Evolutionary conservation across 2,888 invertebrate species (phyloP).

Genomic region (Marronus borbonicus): DNA sequence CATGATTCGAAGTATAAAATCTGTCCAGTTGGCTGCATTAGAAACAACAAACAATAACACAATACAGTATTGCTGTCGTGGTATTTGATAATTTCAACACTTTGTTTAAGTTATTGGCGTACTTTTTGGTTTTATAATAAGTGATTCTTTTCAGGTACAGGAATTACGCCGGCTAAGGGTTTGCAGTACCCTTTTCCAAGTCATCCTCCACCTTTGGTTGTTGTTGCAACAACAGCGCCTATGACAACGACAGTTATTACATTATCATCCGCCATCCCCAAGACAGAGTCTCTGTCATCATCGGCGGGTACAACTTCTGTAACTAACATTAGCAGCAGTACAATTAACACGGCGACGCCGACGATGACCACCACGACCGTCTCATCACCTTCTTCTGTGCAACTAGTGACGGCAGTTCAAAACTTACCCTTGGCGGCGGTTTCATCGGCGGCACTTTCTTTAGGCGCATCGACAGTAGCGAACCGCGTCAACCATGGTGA

Average conservation of each 20-base stretch:
- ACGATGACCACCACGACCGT: conserved; percentile 12
- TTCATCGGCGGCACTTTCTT: conserved; percentile 59
- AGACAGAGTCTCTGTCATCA: conserved; percentile 59
- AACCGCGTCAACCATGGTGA: conserved; percentile 62
- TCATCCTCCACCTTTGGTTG: conserved; percentile 77
- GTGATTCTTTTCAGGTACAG: conserved; percentile 57
- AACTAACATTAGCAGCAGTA: conserved; percentile 21
- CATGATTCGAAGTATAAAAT: no score
- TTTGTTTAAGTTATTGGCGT: background rate
- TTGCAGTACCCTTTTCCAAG: conserved; percentile 86
- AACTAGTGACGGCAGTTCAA: conserved; percentile 43
- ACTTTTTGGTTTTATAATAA: background rate
- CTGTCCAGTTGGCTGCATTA: no score
- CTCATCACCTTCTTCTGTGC: conserved; percentile 11
- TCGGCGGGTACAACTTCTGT: conserved; percentile 46
- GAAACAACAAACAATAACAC: no score
- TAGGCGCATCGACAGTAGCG: conserved; percentile 55
- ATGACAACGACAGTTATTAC: conserved; percentile 58
- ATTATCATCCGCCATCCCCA: conserved; percentile 66
- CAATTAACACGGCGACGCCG: conserved; percentile 4
- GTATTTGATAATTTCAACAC: no score
- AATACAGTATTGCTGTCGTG: no score
- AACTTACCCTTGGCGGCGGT: conserved; percentile 44
- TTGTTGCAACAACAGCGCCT: conserved; percentile 66
- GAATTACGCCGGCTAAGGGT: conserved; percentile 71